A percentile compares a stretch with the other conserved stretches of the same genome.
phyloP scores from a whole-genome alignment of 2,888 invertebrate genomes.

The Dugesia japonica region DNA sequence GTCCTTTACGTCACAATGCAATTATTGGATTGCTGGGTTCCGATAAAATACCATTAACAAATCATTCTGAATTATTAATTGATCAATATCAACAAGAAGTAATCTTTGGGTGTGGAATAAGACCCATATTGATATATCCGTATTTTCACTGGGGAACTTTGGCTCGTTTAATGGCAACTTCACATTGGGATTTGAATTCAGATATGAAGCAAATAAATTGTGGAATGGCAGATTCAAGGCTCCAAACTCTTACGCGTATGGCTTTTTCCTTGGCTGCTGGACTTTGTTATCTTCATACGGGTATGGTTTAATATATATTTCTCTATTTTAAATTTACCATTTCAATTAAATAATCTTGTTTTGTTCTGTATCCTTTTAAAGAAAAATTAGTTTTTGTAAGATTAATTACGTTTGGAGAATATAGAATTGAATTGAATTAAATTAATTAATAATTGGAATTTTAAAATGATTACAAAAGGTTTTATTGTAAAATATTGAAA shows the following conservation, averaged over 20 bases:
- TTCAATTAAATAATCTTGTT: too few relatives aligned
- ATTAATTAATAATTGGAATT: too few relatives aligned
- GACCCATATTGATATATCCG: neutral
- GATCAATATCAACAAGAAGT: neutral
- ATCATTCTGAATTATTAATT: neutral
- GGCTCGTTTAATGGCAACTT: neutral
- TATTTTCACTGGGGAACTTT: neutral
- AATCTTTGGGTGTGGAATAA: neutral
- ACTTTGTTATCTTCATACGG: constrained; percentile 24
- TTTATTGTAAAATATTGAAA: too few relatives aligned
- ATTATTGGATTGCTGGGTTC: constrained; percentile 10
- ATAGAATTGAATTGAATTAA: too few relatives aligned
- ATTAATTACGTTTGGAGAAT: too few relatives aligned
- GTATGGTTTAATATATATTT: neutral
- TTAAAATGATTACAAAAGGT: too few relatives aligned
- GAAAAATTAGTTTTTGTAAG: too few relatives aligned
- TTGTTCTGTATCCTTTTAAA: too few relatives aligned
- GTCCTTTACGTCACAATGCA: constrained; percentile 8
- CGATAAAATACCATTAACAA: neutral
- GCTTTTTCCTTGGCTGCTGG: neutral
- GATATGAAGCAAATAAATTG: neutral
- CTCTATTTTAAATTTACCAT: too few relatives aligned
- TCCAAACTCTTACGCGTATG: neutral
- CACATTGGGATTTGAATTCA: neutral
- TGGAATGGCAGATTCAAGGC: neutral